These are phyloP conservation scores for Taenioides sp. DNA, from an alignment of 2,797 vertebrate genomes.

Conservation along the genomic window DNA sequence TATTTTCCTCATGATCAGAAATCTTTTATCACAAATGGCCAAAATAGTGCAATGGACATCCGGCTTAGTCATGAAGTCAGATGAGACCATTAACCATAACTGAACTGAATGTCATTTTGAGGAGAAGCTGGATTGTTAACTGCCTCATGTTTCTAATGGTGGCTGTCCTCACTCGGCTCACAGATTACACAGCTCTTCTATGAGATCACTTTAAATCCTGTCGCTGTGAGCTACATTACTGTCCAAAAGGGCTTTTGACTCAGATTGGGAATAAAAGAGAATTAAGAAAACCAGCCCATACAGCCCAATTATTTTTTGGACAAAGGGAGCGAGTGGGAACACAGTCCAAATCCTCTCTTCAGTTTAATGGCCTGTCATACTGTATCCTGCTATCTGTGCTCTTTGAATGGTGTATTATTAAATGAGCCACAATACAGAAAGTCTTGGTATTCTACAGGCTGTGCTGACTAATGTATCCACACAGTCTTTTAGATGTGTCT, in stretches of 20 bases:
- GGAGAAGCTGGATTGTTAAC: not conserved
- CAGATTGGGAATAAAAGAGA: constrained; percentile 29
- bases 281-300: constrained; percentile 40
- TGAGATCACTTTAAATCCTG: constrained; percentile 19
- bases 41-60: not conserved
- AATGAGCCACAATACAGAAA: constrained; percentile 34
- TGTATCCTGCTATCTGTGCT: constrained; percentile 32
- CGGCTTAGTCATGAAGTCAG: not conserved
- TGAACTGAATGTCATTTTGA: not conserved
- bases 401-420: constrained; percentile 28
- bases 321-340: constrained; percentile 35
- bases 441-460: constrained; percentile 4
- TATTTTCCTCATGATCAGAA: not conserved
- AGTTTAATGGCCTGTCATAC: constrained; percentile 37
- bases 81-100: not conserved
- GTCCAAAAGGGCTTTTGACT: constrained; percentile 23
- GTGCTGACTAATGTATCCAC: constrained; percentile 36
- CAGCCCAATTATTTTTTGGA: constrained; percentile 59
- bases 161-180: constrained; percentile 16
- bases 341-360: constrained; percentile 40
- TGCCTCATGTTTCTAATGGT: constrained; percentile 3
- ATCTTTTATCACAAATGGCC: not conserved
- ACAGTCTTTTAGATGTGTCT: constrained; percentile 16
- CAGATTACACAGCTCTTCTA: constrained; percentile 10
- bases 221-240: constrained; percentile 37